Percentiles rank a stretch among this genome's conserved stretches.
These are phyloP conservation scores for Apolygus lucorum DNA, from an alignment of 1,140 invertebrate genomes.

Conservation along the genomic window DNA sequence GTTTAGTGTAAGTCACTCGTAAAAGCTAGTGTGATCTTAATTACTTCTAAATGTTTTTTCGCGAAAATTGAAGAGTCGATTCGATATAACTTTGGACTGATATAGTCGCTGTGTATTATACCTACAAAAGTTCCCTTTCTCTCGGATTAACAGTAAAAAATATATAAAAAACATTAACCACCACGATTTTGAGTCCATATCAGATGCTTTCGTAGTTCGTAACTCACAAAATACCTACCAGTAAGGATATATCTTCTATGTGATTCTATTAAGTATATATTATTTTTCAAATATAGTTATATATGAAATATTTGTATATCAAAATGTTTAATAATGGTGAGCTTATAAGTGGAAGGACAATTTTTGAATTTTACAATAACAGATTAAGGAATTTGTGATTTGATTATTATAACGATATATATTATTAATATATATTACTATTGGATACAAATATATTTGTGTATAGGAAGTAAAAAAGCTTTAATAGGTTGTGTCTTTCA, in stretches of 20 bases:
- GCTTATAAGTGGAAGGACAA: conserved; percentile 26
- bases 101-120: conserved; percentile 9
- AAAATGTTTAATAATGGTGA: conserved; percentile 24
- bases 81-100: conserved; percentile 17
- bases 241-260: conserved; percentile 26
- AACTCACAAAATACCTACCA: conserved; percentile 22
- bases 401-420: conserved; percentile 26
- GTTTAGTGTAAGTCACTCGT: conserved; percentile 20
- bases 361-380: conserved; percentile 23
- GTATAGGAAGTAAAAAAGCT: conserved; percentile 28
- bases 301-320: conserved; percentile 26
- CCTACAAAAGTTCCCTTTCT: not conserved
- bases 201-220: conserved; percentile 27
- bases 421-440: conserved; percentile 20
- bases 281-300: conserved; percentile 24
- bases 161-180: not conserved
- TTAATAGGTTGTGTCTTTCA: conserved; percentile 31
- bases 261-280: conserved; percentile 24
- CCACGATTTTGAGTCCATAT: conserved; percentile 23
- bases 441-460: conserved; percentile 26
- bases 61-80: not conserved
- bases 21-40: conserved; percentile 26
- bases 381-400: conserved; percentile 22
- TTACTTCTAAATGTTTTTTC: not conserved
- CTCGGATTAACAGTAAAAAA: conserved; percentile 11